Base-by-base conservation (phyloP, 1,140 invertebrate species). In the Pantala flavescens region DNA sequence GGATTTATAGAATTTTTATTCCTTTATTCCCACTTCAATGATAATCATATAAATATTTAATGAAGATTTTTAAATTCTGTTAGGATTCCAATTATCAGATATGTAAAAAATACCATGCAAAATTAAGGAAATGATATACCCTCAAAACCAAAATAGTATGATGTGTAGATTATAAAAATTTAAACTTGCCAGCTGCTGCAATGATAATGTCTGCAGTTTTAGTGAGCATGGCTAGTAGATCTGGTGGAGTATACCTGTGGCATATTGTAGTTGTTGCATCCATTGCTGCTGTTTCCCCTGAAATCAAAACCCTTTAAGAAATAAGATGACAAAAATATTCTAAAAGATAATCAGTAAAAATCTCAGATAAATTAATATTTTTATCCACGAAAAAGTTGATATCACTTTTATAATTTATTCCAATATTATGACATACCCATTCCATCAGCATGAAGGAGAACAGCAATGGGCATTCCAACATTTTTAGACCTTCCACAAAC, bases 231-330 rank as follows among this genome's bases (percentile, higher is more conserved):
- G 85, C 85, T 72, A 97, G 83, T 80, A 94, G 87, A 75, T 91
- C 90, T 0, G 85, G 84, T 11, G 94, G 93, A 0, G 95, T 97
- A 81, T 92, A 88, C 21, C 93, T 85, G 82, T 97, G 94, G 79
- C 93, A 96, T 73, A 96, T 90, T 9, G 93, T 94, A 1, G 93
- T 93, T 0, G 93, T 96, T 63, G 93, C 91, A 82, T 94, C 91
- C 82, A 93, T 83, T 11, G 88, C 90, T 74, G 87, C 82, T 42
- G 84, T 87, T 77, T 88, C 86, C 78, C 82, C 86, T 87, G 73
- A 80, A 78, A 24, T 49, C 23, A 55, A 16, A 70, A 74, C 63
- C 14, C 43, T 24, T 74, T 74, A 43, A 43, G 28, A 0, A 5
- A 36, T 36, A 36, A 36, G 9, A 36, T 9, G 3, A 36, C 28